Conservation (phyloP, 2,113 vertebrate genomes). For the Coracopsis vasa region DNA sequence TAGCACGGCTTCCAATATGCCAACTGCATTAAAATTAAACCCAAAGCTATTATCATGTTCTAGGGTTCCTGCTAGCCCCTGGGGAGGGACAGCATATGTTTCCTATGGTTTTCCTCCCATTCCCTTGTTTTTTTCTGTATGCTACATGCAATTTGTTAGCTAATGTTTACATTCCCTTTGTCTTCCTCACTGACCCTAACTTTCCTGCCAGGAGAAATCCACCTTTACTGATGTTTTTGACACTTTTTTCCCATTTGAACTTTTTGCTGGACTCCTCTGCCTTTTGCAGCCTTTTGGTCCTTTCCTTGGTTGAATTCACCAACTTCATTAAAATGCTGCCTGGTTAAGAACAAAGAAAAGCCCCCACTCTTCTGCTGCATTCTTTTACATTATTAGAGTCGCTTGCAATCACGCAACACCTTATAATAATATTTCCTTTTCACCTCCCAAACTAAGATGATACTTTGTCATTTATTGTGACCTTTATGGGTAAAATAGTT, state of each 20-base stretch:
- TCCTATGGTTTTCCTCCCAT: background rate
- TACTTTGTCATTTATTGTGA: background rate
- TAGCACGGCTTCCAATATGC: background rate
- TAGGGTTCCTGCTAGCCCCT: background rate
- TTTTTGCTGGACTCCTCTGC: background rate
- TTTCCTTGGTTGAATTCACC: background rate
- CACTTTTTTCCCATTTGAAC: background rate
- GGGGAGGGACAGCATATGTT: background rate
- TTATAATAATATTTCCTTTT: background rate
- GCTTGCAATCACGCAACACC: background rate
- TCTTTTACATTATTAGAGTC: background rate
- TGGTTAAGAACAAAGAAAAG: background rate
- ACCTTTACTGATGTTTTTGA: background rate
- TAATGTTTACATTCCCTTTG: background rate
- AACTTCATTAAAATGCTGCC: background rate
- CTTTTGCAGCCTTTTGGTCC: background rate
- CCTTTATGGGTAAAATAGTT: background rate
- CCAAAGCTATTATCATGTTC: background rate
- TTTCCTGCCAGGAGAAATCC: background rate
- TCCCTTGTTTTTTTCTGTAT: background rate
- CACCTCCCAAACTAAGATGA: background rate
- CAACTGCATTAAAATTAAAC: slow-evolving; percentile 8
- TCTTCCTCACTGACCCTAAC: background rate
- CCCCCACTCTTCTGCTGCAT: fast-evolving
- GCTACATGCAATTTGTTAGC: background rate